Evolutionary conservation across 2,888 invertebrate species (phyloP), one percentile per base, ranked within the genome.

Genomic region (Pheosia tremula): DNA sequence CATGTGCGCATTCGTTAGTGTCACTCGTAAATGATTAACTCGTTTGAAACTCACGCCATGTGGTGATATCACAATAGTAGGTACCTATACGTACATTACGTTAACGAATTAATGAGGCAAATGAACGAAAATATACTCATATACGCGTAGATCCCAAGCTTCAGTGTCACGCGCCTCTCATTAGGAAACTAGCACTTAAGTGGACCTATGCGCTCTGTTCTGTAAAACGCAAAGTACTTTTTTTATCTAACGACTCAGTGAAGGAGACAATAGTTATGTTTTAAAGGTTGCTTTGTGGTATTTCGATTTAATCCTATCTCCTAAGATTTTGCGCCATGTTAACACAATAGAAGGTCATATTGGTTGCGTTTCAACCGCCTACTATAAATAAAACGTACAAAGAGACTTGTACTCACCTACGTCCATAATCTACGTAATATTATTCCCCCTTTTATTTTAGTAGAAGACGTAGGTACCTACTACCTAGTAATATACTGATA

Each of bases 151-250:
- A 76, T 80, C 72, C 74, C 74, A 70, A 73, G 79, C 79, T 79
- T 79, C 73, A 77, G 66, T 81, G 86, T 90, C 90, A 90, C 88
- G 89, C 84, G 90, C 78, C 85, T 82, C 75, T 74, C 75, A 86
- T 87, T 86, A 84, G 66, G 61, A 56, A 65, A 59, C n/a, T 39
- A 55, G 3, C 61, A 64, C 66, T 64, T 64, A 55, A 50, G 45
- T 61, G 64, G 63, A 58, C 58, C 49, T 55, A 49, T 56, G 58
- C 45, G 56, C 56, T 39, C 56, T 66, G 56, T n/a, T 55, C 60
- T 57, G 24, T 57, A 41, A 62, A 62, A 41, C 65, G 62, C 68
- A 56, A 49, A 62, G 59, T 54, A 58, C 60, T 64, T 60, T n/a
- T 57, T 57, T 52, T 57, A 58, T 59, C 56, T 39, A 24, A n/a